Base-by-base conservation (phyloP, 2,797 vertebrate species). In the Perodicticus potto region DNA sequence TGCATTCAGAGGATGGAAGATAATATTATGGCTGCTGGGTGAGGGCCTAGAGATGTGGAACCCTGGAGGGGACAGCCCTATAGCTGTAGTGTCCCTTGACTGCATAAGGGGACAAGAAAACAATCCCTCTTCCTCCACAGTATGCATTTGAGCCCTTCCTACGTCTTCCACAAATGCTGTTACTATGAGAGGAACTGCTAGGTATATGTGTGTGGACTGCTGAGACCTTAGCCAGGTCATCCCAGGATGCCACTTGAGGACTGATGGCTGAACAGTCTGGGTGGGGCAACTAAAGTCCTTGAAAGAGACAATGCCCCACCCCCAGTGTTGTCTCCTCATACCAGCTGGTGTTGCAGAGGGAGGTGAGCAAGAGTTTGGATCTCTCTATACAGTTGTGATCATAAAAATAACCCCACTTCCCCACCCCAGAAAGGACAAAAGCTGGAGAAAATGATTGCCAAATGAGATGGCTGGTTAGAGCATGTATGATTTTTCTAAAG, bases 321-420 rank as follows among this genome's bases (percentile, higher is more conserved):
- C 49, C 37, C 34, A 8, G 12, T 4, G 4, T n/a, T 61, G 4
- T 55, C 17, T 61, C 63, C 55, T 53, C 6, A 8, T 5, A 45
- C 70, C 81, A 93, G 85, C 85, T 53, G 89, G 49, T n/a, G 40
- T 57, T 45, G 23, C 81, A 85, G 80, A 74, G 23, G 84, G 74
- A 91, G 63, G 83, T 87, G 84, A 96, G 93, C 53, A 40, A 53
- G 91, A 94, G 93, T 92, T 59, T 93, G 91, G 76, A 93, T 78
- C 77, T 89, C 86, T 95, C 49, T 43, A 22, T 25, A 49, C 53
- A 89, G 89, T 94, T 87, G 63, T 95, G 80, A 92, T 95, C 84
- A 20, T 89, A 73, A 89, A 91, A 84, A 80, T 23, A 86, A 34
- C 53, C 63, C 82, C 55, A 49, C 74, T 55, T 86, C 73, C 61